A percentile compares a stretch with the other conserved stretches of the same genome.
Evolutionary conservation across 2,888 invertebrate species (phyloP).

Genomic region (Phoenoteleia sp.): DNA sequence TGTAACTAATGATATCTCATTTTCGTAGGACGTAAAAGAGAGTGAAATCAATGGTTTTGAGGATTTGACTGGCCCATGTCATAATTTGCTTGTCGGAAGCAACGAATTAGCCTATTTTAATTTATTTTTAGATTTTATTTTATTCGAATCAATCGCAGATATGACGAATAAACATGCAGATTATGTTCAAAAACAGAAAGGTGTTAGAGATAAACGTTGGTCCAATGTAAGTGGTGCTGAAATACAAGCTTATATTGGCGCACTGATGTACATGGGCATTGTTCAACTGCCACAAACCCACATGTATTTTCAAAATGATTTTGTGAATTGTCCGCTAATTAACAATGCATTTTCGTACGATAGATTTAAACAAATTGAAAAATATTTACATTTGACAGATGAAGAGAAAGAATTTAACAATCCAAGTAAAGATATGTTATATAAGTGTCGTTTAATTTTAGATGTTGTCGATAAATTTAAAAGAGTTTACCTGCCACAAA

Average conservation of each 20-base stretch:
- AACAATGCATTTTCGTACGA: background rate
- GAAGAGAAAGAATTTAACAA: background rate
- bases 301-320: slow-evolving; percentile 12
- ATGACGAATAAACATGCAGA: background rate
- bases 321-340: background rate
- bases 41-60: background rate
- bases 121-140: background rate
- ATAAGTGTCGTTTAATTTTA: slow-evolving; percentile 12
- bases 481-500: background rate
- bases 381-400: slow-evolving; percentile 2
- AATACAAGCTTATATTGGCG: background rate
- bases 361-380: slow-evolving; percentile 10
- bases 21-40: background rate
- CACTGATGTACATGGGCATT: background rate
- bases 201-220: background rate
- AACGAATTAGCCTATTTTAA: background rate
- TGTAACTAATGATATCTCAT: background rate
- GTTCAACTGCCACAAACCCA: background rate
- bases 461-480: slow-evolving; percentile 12
- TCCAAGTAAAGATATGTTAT: background rate
- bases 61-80: background rate
- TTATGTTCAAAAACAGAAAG: background rate
- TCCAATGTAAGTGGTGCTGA: background rate
- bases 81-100: background rate
- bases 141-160: background rate